A percentile compares a stretch with the other conserved stretches of the same genome.
Evolutionary conservation across 1,140 invertebrate genomes (phyloP).

Genomic region (Sycobia sp.): DNA sequence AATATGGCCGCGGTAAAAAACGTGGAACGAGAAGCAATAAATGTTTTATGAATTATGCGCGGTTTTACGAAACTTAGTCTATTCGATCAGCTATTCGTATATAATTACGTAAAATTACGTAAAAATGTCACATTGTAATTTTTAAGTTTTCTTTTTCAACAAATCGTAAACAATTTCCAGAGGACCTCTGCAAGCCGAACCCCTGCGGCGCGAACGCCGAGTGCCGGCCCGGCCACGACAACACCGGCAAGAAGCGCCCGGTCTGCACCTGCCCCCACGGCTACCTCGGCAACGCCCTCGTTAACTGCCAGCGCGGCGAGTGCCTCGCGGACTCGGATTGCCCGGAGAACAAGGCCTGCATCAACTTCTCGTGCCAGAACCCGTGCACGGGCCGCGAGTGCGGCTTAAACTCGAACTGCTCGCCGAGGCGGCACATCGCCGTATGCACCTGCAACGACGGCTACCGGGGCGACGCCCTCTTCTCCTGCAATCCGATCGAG

Average conservation of each 20-base stretch:
- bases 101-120: too few relatives aligned
- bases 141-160: too few relatives aligned
- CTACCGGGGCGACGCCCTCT: conserved; percentile 80
- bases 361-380: conserved; percentile 74
- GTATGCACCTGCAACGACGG: conserved; percentile 84
- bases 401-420: conserved; percentile 64
- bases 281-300: conserved; percentile 80
- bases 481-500: conserved; percentile 50
- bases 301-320: conserved; percentile 74
- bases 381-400: conserved; percentile 79
- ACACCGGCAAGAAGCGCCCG: conserved; percentile 78
- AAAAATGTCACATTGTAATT: too few relatives aligned
- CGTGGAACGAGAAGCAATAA: too few relatives aligned
- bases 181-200: conserved; percentile 81
- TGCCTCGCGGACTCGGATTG: conserved; percentile 77
- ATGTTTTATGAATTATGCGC: too few relatives aligned
- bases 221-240: conserved; percentile 82
- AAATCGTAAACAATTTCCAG: conserved; percentile 56
- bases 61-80: too few relatives aligned
- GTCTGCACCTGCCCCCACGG: conserved; percentile 81
- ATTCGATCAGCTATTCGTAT: too few relatives aligned
- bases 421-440: conserved; percentile 78
- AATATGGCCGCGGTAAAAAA: too few relatives aligned
- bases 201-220: conserved; percentile 83
- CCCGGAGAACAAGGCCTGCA: conserved; percentile 72